Evolutionary conservation across 2,888 invertebrate species (phyloP).

Genomic region (Hirtodrosophila alboralis): DNA sequence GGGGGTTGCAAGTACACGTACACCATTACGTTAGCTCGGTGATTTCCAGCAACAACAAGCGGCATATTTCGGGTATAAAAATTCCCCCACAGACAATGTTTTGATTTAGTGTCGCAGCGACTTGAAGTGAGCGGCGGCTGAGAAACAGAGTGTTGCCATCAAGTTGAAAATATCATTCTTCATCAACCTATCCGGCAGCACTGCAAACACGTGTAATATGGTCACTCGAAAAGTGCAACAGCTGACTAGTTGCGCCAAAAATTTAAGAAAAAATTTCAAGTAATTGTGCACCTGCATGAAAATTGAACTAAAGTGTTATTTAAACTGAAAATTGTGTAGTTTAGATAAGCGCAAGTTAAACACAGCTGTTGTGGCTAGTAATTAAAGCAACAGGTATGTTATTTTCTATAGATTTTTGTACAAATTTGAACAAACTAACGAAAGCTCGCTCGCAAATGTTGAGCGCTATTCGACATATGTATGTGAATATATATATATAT

Average conservation of each 20-base stretch:
- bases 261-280: not conserved
- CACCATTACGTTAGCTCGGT: constrained; percentile 30
- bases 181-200: constrained; percentile 13
- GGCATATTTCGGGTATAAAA: constrained; percentile 33
- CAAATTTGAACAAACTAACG: constrained; percentile 10
- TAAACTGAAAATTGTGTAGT: too few relatives aligned
- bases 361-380: not conserved
- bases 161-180: not conserved
- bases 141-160: constrained; percentile 13
- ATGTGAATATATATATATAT: not conserved
- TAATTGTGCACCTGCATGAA: too few relatives aligned
- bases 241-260: constrained; percentile 3
- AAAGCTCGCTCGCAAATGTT: constrained; percentile 38
- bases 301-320: too few relatives aligned
- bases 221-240: constrained; percentile 17
- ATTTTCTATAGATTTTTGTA: constrained; percentile 27
- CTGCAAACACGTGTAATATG: not conserved
- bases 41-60: constrained; percentile 37
- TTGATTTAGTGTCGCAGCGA: constrained; percentile 30
- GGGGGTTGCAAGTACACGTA: constrained; percentile 58
- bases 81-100: constrained; percentile 37
- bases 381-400: constrained; percentile 7
- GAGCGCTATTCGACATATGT: not conserved
- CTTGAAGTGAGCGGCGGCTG: constrained; percentile 31
- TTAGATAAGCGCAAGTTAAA: not conserved